Base-by-base conservation (phyloP, 64 coral and sea anemone genomes). In the Stylophora pistillata region DNA sequence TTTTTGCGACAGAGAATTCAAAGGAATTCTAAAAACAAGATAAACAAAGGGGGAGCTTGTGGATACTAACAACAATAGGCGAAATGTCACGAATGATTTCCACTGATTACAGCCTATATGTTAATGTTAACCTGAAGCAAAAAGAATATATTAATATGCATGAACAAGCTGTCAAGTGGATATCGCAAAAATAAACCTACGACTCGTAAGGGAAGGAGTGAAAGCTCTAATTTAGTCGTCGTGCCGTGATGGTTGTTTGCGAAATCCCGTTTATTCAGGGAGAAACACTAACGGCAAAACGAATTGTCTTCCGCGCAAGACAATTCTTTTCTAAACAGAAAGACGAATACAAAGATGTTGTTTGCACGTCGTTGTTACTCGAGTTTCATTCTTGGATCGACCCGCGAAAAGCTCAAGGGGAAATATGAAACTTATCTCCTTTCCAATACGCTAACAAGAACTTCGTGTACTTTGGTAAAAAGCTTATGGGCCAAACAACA, bases 121-220 rank as follows among this genome's bases (percentile, higher is more conserved):
- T n/a, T 47, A 47, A 3, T 68, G 64, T 68, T 63, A 10, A 69
- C 80, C 80, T 84, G 37, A 70, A 70, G 80, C 60, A 62, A 84
- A 78, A 84, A 33, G 33, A 82, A 82, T 31, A 76, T 76, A 84
- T 84, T 23, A 84, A 84, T 84, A 84, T 84, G 80, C 32, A 70
- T 84, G 53, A 84, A 84, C 80, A 84, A 1, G 62, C 53, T 54
- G 80, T 84, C 60, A 83, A 84, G 80, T 69, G 80, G 80, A 53
- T 21, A n/a, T 65, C 15, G 3, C 37, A 15, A 70, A 84, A 84
- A 10, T 69, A 32, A 68, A 26, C 21, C 26, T 26, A 68, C 64
- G 21, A 68, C 23, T 68, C 64, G 64, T 34, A 20, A 70, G 69
- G 37, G 55, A 62, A 55, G 33, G 80, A 60, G 1, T 47, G 3